Base-by-base conservation (phyloP, 2,113 vertebrate species). In the Steatornis caripensis region DNA sequence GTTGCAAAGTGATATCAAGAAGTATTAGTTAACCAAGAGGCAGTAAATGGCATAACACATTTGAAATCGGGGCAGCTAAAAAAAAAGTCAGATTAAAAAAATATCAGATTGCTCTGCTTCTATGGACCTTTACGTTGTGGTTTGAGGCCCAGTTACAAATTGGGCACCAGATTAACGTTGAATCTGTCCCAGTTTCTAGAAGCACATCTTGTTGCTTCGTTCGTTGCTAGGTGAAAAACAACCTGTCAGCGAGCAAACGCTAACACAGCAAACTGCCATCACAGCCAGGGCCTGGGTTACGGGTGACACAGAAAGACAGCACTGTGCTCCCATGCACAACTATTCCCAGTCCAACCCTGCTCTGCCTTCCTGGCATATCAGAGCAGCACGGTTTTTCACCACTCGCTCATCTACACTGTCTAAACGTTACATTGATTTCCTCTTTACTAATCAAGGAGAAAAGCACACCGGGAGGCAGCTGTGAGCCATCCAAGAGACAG, bases 321-420 rank as follows among this genome's bases (percentile, higher is more conserved):
- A 8, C 34, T 30, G 34, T 26, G 48, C 19, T 74, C 36, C 45
- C 19, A 13, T 4, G 1, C 46, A 37, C 54, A 81, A 9, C 53
- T 19, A 45, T 14, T 49, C 43, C 84, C 68, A 58, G 5, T 6
- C 24, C 46, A 57, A 6, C 24, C 32, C n/a, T 21, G 37, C 55
- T 75, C 55, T 75, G 46, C 26, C 43, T 29, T 80, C 39, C 77
- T 57, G n/a, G 27, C 10, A 16, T 36, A 48, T 22, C 23, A 30
- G 39, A 54, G 30, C 37, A 90, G n/a, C 7, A 18, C 1, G 0
- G 0, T 18, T 71, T 80, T 30, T 51, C 60, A 77, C 46, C 26
- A 43, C 32, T 61, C 17, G 6, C n/a, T 79, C 39, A 45, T 15
- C 69, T 46, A 26, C 23, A 15, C n/a, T 45, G 36, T 71, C 54